Percentiles rank a stretch among this genome's conserved stretches.
Conservation (phyloP, 2,113 vertebrate species). For the Oncorhynchus kisutch region DNA sequence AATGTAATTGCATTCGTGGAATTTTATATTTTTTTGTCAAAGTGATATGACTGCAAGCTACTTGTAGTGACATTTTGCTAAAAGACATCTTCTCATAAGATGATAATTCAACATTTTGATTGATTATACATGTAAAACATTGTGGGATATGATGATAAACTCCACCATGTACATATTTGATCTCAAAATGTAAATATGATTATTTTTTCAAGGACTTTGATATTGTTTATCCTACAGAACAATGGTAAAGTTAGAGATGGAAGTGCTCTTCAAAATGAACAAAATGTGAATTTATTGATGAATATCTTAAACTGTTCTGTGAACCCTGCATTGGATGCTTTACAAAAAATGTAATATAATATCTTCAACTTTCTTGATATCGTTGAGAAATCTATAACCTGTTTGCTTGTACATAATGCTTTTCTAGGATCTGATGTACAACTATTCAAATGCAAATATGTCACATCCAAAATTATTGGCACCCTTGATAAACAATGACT, state of each 20-base stretch:
- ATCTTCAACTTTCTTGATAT: background rate
- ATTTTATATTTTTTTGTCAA: background rate
- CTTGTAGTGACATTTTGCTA: slow-evolving; percentile 1
- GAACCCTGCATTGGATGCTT: background rate
- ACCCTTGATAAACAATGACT: too few species aligned
- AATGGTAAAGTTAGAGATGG: background rate
- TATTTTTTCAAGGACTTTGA: background rate
- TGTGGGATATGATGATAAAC: background rate
- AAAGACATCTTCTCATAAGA: slow-evolving; percentile 12
- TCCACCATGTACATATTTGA: background rate
- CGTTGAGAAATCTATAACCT: too few species aligned
- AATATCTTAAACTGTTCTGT: background rate
- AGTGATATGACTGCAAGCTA: background rate
- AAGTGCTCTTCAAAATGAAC: slow-evolving; percentile 24
- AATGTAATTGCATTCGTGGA: background rate
- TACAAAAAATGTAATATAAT: background rate
- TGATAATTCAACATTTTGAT: background rate
- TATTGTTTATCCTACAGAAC: slow-evolving; percentile 10
- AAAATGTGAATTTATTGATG: background rate
- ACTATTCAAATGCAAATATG: too few species aligned
- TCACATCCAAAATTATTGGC: too few species aligned
- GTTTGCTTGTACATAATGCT: too few species aligned
- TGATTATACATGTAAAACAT: background rate
- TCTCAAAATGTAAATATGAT: background rate
- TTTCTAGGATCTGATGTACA: too few species aligned